Evolutionary conservation across 2,888 invertebrate species (phyloP).

Genomic region (Andrena marginata): DNA sequence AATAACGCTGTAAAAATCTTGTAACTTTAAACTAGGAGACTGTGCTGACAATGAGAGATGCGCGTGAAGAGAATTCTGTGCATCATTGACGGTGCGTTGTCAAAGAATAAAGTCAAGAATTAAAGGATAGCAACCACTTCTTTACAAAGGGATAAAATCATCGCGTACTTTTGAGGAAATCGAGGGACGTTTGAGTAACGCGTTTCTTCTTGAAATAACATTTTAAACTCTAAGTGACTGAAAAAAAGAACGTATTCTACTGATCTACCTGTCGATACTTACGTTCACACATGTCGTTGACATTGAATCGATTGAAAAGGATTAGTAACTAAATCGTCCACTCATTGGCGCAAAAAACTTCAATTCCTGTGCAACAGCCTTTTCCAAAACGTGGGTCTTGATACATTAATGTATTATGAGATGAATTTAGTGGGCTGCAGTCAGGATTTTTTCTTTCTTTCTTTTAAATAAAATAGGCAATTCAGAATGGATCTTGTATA

Average conservation of each 20-base stretch:
- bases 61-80: background rate
- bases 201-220: constrained; percentile 22
- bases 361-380: background rate
- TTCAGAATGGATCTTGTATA: no score
- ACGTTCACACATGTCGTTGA: constrained; percentile 55
- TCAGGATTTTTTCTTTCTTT: no score
- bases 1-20: constrained; percentile 32
- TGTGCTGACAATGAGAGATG: background rate
- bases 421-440: no score
- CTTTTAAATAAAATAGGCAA: no score
- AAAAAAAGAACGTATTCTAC: constrained; percentile 54
- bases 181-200: background rate
- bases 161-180: background rate
- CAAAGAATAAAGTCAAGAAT: background rate
- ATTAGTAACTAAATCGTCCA: background rate
- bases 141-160: background rate
- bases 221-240: constrained; percentile 48
- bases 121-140: constrained; percentile 1
- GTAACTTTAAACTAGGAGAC: constrained; percentile 3
- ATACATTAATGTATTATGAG: no score
- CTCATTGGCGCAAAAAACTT: background rate
- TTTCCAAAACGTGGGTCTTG: no score
- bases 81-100: constrained; percentile 12
- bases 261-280: constrained; percentile 61
- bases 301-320: constrained; percentile 29